Evolutionary conservation across 2,888 invertebrate genomes (phyloP).

Genomic region (Rhyacophila evoluta): DNA sequence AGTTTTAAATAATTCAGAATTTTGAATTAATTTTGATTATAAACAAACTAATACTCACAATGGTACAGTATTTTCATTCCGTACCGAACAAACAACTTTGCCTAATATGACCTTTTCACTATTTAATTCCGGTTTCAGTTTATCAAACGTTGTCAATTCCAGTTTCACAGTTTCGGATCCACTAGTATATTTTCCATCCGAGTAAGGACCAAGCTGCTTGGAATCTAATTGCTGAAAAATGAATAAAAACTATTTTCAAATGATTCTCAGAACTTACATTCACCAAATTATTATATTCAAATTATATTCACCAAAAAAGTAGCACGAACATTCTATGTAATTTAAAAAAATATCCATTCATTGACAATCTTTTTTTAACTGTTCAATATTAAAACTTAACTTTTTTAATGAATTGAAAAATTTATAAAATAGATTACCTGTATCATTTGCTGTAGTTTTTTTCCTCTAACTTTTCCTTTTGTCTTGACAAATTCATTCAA

Average conservation of each 20-base stretch:
- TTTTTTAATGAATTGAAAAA: neutral
- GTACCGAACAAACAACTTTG: slow-evolving; percentile 84
- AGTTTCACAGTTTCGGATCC: slow-evolving; percentile 67
- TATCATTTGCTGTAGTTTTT: slow-evolving; percentile 76
- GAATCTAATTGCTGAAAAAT: slow-evolving; percentile 71
- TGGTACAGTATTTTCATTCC: slow-evolving; percentile 80
- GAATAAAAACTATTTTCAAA: no score
- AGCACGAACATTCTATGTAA: no score
- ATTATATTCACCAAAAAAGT: no score
- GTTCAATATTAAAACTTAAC: no score
- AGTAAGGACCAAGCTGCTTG: slow-evolving; percentile 79
- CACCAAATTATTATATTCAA: no score
- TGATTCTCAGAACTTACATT: no score
- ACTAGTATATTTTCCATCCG: slow-evolving; percentile 70
- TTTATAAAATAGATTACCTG: slow-evolving; percentile 65
- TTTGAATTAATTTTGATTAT: no score
- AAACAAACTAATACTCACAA: slow-evolving; percentile 85
- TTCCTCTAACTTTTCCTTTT: slow-evolving; percentile 81
- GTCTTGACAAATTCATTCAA: slow-evolving; percentile 74
- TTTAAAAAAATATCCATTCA: no score
- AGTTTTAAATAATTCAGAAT: no score
- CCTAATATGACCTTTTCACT: slow-evolving; percentile 78
- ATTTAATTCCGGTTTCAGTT: slow-evolving; percentile 75
- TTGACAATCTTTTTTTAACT: no score
- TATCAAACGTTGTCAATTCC: slow-evolving; percentile 65